phyloP scores from a whole-genome alignment of 2,888 invertebrate species.

The Blomia tropicalis region DNA sequence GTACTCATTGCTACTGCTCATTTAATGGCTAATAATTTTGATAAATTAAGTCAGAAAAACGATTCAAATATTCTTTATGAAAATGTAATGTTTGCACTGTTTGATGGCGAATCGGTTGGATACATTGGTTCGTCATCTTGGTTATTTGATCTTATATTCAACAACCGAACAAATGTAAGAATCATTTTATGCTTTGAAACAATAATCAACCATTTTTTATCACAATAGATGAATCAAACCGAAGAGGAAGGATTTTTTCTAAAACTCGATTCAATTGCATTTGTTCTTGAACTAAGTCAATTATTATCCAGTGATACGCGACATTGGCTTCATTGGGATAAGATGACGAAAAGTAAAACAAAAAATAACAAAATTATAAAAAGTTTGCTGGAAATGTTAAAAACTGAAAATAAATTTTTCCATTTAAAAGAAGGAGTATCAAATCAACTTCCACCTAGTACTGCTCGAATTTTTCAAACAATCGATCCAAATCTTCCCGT shows the following conservation, averaged over 20 bases:
- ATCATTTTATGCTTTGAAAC: too few species aligned
- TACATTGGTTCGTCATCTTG: conserved; percentile 73
- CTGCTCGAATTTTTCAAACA: neutral
- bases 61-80: neutral
- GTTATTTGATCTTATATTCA: neutral
- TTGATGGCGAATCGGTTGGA: conserved; percentile 60
- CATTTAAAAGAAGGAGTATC: too few species aligned
- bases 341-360: neutral
- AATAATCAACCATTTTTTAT: too few species aligned
- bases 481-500: neutral
- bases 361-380: neutral
- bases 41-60: conserved; percentile 19
- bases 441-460: neutral
- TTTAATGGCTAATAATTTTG: conserved; percentile 39
- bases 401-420: neutral
- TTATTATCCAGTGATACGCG: neutral
- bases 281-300: neutral
- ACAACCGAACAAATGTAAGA: too few species aligned
- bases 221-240: too few species aligned
- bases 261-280: too few species aligned
- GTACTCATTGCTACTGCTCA: conserved; percentile 56
- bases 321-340: neutral
- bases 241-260: too few species aligned
- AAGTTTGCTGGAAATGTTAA: neutral
- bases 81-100: conserved; percentile 27